Base-by-base conservation (phyloP, 2,888 invertebrate species). In the Syrphus vitripennis region DNA sequence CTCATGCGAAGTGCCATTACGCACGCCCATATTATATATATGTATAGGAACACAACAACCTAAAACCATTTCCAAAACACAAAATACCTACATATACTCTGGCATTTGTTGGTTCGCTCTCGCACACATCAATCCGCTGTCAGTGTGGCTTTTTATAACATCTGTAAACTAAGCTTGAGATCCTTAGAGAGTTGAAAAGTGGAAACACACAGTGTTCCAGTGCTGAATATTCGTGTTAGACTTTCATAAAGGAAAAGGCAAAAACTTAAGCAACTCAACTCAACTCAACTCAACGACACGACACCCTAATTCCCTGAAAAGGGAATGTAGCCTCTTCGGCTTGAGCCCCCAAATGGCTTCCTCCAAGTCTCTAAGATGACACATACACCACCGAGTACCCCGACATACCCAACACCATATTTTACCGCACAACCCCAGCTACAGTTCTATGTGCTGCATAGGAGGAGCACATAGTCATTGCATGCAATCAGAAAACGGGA, bases 1-100 rank as follows among this genome's bases (percentile, higher is more conserved):
- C 84, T 84, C 76, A 72, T 80, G 48, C 84, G 65, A 77, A 80
- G 72, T 76, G 76, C 80, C 76, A 84, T 84, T 80, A 84, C 83
- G 80, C 83, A 80, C 83, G 75, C 80, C 82, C 71, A 82, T 59
- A 59, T 69, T 72, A 83, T 34, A n/a, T n/a, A n/a, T n/a, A n/a
- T n/a, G n/a, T n/a, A n/a, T n/a, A n/a, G n/a, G n/a, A n/a, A n/a
- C n/a, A 53, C 45, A 67, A 50, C 67, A 67, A 9, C n/a, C n/a
- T n/a, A n/a, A n/a, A n/a, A n/a, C 67, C 76, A 42, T 50, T 67
- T 50, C 21, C 34, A 77, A 76, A 29, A 50, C 67, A 65, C 63
- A 74, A 24, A 40, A 26, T 42, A 26, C n/a, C n/a, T n/a, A n/a
- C n/a, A n/a, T n/a, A n/a, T n/a, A 40, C 14, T 2, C 19, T 48